Conservation (phyloP, 2,797 vertebrate genomes). For the Melanotaenia pygmaea region DNA sequence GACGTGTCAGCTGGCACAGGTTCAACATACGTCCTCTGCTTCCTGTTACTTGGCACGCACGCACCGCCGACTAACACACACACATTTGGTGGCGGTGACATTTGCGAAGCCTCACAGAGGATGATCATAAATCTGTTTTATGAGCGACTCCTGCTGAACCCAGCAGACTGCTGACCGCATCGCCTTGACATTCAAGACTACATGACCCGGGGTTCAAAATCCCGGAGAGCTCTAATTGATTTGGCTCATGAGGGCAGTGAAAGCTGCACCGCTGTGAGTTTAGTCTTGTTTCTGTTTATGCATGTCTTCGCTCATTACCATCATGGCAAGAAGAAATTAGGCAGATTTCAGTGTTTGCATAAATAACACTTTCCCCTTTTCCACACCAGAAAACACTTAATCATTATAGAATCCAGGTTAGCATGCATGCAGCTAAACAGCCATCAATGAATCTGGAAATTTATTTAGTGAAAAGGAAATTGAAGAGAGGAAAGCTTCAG, state of each 20-base stretch:
- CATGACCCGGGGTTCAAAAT: slow-evolving; percentile 9
- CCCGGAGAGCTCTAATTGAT: slow-evolving; percentile 52
- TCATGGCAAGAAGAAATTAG: slow-evolving; percentile 35
- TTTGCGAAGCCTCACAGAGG: slow-evolving; percentile 41
- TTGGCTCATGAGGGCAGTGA: slow-evolving; percentile 51
- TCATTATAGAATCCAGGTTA: not conserved
- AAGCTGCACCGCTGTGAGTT: slow-evolving; percentile 36
- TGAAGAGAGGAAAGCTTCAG: slow-evolving; percentile 1
- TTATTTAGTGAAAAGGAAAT: slow-evolving; percentile 1
- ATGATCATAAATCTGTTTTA: slow-evolving; percentile 64
- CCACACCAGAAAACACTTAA: not conserved
- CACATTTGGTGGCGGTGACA: slow-evolving; percentile 26
- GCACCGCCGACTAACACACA: not conserved
- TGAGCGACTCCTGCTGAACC: slow-evolving; percentile 36
- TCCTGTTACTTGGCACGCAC: slow-evolving; percentile 36
- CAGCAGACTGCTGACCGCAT: slow-evolving; percentile 40
- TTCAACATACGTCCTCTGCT: slow-evolving; percentile 16
- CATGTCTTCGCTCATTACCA: slow-evolving; percentile 49
- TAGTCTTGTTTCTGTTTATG: slow-evolving; percentile 44
- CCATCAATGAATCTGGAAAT: slow-evolving; percentile 15
- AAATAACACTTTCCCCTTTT: not conserved
- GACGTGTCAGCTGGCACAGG: slow-evolving; percentile 21
- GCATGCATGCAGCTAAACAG: not conserved
- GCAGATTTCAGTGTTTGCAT: slow-evolving; percentile 20
- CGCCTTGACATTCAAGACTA: slow-evolving; percentile 52